A percentile compares a stretch with the other conserved stretches of the same genome.
Conservation (phyloP, 2,797 vertebrate species). For the Halcyon smyrnensis region DNA sequence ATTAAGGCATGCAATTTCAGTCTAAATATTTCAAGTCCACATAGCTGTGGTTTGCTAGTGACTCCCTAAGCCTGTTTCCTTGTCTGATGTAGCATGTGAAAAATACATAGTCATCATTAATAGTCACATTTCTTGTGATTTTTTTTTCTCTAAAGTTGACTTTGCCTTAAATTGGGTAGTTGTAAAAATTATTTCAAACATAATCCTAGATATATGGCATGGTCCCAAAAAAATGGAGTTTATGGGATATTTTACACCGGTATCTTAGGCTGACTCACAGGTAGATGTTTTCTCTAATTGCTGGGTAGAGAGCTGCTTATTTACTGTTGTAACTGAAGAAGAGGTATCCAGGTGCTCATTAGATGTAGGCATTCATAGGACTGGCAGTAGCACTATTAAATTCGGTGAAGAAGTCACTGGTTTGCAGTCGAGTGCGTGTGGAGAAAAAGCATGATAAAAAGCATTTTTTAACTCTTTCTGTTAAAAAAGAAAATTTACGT, state of each 20-base stretch:
- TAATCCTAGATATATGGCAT: background rate
- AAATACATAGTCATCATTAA: background rate
- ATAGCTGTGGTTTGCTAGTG: background rate
- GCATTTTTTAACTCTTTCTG: background rate
- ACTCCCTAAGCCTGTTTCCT: background rate
- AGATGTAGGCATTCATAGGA: background rate
- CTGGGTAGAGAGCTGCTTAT: background rate
- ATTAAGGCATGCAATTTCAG: background rate
- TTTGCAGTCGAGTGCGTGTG: background rate
- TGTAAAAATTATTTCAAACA: background rate
- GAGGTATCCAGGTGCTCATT: background rate
- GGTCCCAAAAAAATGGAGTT: accelerated
- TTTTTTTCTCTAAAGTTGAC: background rate
- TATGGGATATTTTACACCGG: background rate
- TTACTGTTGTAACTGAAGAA: background rate
- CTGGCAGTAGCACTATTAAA: background rate
- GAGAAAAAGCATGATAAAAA: background rate
- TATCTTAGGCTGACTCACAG: background rate
- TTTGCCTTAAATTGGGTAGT: background rate
- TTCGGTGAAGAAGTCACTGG: background rate
- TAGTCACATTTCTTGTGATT: background rate
- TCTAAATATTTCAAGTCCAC: background rate
- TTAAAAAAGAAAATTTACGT: background rate
- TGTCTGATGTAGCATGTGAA: background rate
- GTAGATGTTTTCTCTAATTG: background rate